Evolutionary conservation across 2,888 invertebrate species (phyloP).

Genomic region (Aradus depressus): DNA sequence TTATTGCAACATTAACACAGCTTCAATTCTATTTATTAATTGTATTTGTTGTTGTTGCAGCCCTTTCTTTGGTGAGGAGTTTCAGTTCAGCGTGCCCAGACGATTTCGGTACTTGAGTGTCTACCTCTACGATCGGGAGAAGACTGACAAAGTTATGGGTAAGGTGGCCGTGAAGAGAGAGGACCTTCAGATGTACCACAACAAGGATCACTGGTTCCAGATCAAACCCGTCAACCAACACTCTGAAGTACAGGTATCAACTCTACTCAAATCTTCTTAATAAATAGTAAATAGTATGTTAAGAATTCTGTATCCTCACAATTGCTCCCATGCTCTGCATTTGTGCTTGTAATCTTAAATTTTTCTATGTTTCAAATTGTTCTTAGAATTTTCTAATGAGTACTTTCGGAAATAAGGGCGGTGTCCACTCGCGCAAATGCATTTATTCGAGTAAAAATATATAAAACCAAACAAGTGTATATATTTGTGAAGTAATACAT

Average conservation of each 20-base stretch:
- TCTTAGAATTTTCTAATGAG: background rate
- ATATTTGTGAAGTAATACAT: too few relatives aligned
- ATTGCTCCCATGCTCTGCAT: background rate
- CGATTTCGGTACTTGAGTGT: constrained; percentile 80
- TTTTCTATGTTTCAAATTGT: background rate
- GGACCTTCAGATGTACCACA: constrained; percentile 75
- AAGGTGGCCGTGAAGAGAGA: constrained; percentile 81
- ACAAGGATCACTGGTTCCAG: constrained; percentile 88
- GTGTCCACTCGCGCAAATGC: too few relatives aligned
- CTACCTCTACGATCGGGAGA: constrained; percentile 80
- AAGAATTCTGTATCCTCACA: background rate
- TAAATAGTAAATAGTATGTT: background rate
- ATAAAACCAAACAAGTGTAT: too few relatives aligned
- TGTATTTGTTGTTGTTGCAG: constrained; percentile 43
- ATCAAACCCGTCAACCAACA: constrained; percentile 75
- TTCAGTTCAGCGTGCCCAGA: constrained; percentile 83
- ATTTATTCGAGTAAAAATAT: too few relatives aligned
- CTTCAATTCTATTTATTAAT: constrained; percentile 10
- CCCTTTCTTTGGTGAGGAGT: constrained; percentile 88
- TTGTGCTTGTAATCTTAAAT: background rate
- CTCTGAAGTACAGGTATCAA: constrained; percentile 67
- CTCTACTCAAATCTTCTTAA: background rate
- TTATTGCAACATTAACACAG: background rate
- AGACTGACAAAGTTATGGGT: constrained; percentile 71
- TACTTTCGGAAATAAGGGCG: too few relatives aligned